A percentile compares a stretch with the other conserved stretches of the same genome.
phyloP scores from a whole-genome alignment of 2,797 vertebrate species.

The Danio kyathit region DNA sequence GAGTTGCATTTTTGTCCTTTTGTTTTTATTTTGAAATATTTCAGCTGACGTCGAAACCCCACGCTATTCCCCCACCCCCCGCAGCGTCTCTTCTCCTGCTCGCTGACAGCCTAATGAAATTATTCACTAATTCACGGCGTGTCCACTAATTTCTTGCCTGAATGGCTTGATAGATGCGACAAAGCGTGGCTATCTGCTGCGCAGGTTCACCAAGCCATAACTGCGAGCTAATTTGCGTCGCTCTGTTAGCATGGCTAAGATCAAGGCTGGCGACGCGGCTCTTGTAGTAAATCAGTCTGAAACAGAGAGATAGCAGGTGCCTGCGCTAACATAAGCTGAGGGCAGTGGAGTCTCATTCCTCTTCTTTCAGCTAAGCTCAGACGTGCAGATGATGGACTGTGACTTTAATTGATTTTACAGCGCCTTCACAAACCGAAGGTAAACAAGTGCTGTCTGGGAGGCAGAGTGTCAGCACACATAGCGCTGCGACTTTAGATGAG shows the following conservation, averaged over 20 bases:
- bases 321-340: conserved; percentile 19
- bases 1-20: background rate
- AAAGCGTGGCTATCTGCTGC: conserved; percentile 56
- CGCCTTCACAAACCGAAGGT: conserved; percentile 34
- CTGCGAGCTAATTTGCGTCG: conserved; percentile 59
- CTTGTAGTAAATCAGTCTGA: conserved; percentile 59
- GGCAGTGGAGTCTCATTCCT: conserved; percentile 37
- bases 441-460: conserved; percentile 23
- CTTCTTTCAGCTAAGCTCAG: conserved; percentile 46
- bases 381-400: conserved; percentile 48
- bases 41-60: background rate
- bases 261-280: conserved; percentile 53
- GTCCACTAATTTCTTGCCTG: conserved; percentile 61
- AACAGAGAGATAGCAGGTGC: conserved; percentile 56
- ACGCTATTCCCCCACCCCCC: background rate
- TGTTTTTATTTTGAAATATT: conserved; percentile 23
- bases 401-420: conserved; percentile 55
- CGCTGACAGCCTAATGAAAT: conserved; percentile 50
- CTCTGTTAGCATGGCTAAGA: conserved; percentile 55
- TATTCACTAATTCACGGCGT: conserved; percentile 52
- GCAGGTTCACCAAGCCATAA: conserved; percentile 60
- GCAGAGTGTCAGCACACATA: conserved; percentile 25
- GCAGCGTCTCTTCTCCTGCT: conserved; percentile 16
- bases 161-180: conserved; percentile 57
- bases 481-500: background rate